Evolutionary conservation across 2,113 vertebrate species (phyloP).

Genomic region (Chaenogobius annularis): DNA sequence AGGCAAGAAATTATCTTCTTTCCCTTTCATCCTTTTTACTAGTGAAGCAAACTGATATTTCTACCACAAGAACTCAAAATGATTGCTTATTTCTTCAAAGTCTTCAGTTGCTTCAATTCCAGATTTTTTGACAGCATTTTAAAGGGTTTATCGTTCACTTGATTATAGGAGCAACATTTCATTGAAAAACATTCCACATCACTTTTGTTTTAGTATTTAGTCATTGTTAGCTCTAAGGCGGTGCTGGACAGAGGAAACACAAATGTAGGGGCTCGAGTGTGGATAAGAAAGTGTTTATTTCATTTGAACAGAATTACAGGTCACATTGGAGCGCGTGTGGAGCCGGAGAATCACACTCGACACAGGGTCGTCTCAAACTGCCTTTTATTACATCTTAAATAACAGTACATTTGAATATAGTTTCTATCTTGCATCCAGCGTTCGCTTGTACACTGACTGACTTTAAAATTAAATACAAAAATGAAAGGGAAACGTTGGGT

Average conservation of each 20-base stretch:
- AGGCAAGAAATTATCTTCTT: too few species aligned
- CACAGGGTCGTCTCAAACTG: constrained; percentile 96
- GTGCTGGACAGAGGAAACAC: background rate
- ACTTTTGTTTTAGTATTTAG: too few species aligned
- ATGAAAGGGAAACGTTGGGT: constrained; percentile 86
- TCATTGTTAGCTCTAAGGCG: too few species aligned
- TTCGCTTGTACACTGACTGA: constrained; percentile 99
- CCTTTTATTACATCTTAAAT: constrained; percentile 99
- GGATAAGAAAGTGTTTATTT: constrained; percentile 73
- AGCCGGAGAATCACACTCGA: constrained; percentile 68
- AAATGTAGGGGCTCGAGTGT: constrained; percentile 38
- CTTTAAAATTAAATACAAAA: constrained; percentile 99
- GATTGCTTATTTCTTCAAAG: too few species aligned
- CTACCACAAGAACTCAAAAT: too few species aligned
- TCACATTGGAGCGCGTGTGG: constrained; percentile 63
- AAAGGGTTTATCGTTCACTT: too few species aligned
- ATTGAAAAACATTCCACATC: too few species aligned
- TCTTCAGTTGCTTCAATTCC: too few species aligned
- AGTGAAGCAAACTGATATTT: too few species aligned
- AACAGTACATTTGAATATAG: constrained; percentile 99
- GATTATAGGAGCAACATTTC: too few species aligned
- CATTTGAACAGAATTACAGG: constrained; percentile 71
- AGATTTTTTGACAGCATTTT: too few species aligned
- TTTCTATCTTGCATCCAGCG: constrained; percentile 99
- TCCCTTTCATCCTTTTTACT: too few species aligned